Percentiles rank a stretch among this genome's conserved stretches.
Conservation (phyloP, 23 tunicate species). For the Oikopleura vanhoeffeni region DNA sequence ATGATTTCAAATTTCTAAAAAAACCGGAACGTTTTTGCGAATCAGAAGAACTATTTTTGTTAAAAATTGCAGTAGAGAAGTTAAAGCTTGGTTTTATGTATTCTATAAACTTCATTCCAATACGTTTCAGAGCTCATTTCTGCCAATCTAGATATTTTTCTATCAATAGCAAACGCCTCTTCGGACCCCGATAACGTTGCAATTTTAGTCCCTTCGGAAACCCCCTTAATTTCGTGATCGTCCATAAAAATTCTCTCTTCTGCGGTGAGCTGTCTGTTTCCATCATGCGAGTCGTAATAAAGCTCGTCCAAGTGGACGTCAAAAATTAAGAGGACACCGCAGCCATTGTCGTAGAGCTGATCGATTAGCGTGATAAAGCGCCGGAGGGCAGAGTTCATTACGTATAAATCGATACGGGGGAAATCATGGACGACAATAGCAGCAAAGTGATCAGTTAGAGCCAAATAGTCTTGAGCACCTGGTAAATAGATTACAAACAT, state of each 20-base stretch:
- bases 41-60: too few species aligned
- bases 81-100: too few species aligned
- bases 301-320: slow-evolving; percentile 12
- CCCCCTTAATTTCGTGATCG: background rate
- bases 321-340: background rate
- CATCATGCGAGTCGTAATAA: background rate
- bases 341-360: slow-evolving; percentile 72
- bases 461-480: slow-evolving; percentile 14
- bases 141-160: slow-evolving; percentile 57
- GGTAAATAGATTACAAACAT: too few species aligned
- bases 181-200: slow-evolving; percentile 90
- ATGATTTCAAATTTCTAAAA: too few species aligned
- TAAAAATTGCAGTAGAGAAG: too few species aligned
- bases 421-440: background rate
- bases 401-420: slow-evolving; percentile 6
- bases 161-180: slow-evolving; percentile 78
- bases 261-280: slow-evolving; percentile 25
- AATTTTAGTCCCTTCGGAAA: slow-evolving; percentile 15
- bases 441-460: background rate
- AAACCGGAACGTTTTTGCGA: too few species aligned
- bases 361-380: slow-evolving; percentile 76
- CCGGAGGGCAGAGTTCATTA: slow-evolving; percentile 33
- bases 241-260: slow-evolving; percentile 18
- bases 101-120: slow-evolving; percentile 41
- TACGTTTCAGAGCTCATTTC: slow-evolving; percentile 76